Evolutionary conservation across 2,113 vertebrate species (phyloP), one percentile per base, ranked within the genome.

Genomic region (Nasalis larvatus): DNA sequence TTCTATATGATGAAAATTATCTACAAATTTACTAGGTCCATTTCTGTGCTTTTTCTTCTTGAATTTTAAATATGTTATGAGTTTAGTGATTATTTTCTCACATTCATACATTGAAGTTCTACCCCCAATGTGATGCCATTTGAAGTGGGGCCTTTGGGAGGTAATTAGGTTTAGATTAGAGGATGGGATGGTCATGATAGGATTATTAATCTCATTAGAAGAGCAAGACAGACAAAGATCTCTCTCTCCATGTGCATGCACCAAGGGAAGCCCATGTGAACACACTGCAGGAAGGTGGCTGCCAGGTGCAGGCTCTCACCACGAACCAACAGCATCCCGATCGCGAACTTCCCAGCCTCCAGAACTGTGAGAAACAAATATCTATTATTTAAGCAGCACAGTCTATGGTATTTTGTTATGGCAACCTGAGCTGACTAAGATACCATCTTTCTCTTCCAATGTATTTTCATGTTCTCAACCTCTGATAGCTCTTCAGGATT

Each of bases 111-210:
- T 10, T 93, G 30, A 56, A 45, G 13, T 45, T 25, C 14, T 86
- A 9, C 0, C 14, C 3, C 16, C 49, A 80, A 16, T 4, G 3
- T n/a, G 16, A 69, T n/a, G 1, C 2, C 30, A 30, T 58, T 69
- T 60, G 40, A 17, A 42, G 3, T 23, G 40, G 3, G 12, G 23
- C 11, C 23, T 73, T 71, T 47, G 5, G n/a, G 25, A 71, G 1
- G 20, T 56, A n/a, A 71, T 21, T n/a, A 56, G 2, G 21, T 42
- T 78, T 80, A 69, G 3, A 30, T 47, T 71, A 80, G 14, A 80
- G 10, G 3, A 0, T 69, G 30, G 21, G 37, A 56, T 14, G n/a
- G 7, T 37, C 16, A 23, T 69, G 23, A 80, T n/a, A 23, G 8
- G 2, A 56, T 63, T 68, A 47, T 35, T 71, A 13, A 69, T 14